Percentiles rank a stretch among this genome's conserved stretches.
Conservation (phyloP, 2,888 invertebrate species). For the Charanyca ferruginea region DNA sequence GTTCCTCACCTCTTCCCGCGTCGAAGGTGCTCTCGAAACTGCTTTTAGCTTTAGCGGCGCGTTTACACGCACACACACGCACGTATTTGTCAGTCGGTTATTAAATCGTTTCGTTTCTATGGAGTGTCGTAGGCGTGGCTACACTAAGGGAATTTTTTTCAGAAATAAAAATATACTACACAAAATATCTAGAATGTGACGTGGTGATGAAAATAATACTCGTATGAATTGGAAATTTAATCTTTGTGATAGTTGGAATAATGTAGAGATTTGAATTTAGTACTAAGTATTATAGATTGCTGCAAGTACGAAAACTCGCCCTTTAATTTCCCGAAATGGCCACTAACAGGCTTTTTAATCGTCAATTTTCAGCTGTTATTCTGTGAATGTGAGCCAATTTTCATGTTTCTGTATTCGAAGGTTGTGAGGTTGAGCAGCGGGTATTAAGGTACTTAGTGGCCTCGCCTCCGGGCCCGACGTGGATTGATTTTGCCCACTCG, state of each 20-base stretch:
- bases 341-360: constrained; percentile 13
- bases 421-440: constrained; percentile 68
- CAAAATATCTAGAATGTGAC: too few species aligned
- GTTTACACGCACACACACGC: too few species aligned
- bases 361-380: constrained; percentile 25
- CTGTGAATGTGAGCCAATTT: constrained; percentile 66
- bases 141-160: background rate
- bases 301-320: background rate
- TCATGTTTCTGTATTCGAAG: constrained; percentile 72
- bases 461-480: constrained; percentile 73
- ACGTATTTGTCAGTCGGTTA: too few species aligned
- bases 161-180: background rate
- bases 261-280: background rate
- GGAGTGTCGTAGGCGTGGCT: too few species aligned
- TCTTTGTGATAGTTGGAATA: background rate
- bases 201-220: too few species aligned
- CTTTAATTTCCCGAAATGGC: constrained; percentile 25
- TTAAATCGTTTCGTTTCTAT: too few species aligned
- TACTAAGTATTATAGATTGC: constrained; percentile 4
- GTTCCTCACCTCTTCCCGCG: too few species aligned
- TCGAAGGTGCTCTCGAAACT: too few species aligned
- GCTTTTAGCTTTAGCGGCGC: too few species aligned
- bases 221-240: background rate
- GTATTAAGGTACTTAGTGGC: constrained; percentile 84
- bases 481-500: constrained; percentile 80